Conservation (phyloP, 2,888 invertebrate genomes). For the Altica lythri region DNA sequence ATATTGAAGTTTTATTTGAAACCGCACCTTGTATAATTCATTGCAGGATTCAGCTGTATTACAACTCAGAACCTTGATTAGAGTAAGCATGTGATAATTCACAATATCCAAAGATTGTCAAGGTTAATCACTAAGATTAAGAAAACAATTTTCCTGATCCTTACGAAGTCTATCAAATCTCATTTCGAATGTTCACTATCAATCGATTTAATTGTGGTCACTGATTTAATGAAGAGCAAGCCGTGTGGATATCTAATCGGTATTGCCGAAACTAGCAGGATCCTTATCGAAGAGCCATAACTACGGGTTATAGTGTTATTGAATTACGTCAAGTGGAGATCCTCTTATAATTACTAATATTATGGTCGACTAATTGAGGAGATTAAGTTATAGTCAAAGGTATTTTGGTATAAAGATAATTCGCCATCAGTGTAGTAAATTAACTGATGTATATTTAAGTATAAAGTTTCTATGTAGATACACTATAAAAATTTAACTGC, state of each 20-base stretch:
- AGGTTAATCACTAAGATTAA: too few species aligned
- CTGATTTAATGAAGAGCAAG: constrained; percentile 29
- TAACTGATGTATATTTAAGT: too few species aligned
- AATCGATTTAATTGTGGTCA: constrained; percentile 15
- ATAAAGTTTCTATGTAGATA: too few species aligned
- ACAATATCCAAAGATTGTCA: too few species aligned
- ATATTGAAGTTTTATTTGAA: too few species aligned
- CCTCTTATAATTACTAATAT: constrained; percentile 33
- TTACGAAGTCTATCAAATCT: background rate
- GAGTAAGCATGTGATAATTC: too few species aligned
- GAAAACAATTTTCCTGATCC: background rate
- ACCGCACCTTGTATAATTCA: too few species aligned
- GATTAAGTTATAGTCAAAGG: constrained; percentile 20
- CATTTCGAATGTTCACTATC: constrained; percentile 8
- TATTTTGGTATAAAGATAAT: too few species aligned
- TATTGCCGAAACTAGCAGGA: constrained; percentile 29
- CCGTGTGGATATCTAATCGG: constrained; percentile 31
- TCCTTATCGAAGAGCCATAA: constrained; percentile 34
- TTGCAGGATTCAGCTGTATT: too few species aligned
- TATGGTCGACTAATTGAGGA: constrained; percentile 26
- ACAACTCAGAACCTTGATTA: too few species aligned
- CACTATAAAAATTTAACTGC: too few species aligned
- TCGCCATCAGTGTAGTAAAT: too few species aligned
- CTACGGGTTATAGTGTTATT: constrained; percentile 33
- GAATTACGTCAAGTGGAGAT: constrained; percentile 33